Evolutionary conservation across 30 jellyfish, hydroid and myxozoan genomes (phyloP).

Genomic region (Aurelia sp.): DNA sequence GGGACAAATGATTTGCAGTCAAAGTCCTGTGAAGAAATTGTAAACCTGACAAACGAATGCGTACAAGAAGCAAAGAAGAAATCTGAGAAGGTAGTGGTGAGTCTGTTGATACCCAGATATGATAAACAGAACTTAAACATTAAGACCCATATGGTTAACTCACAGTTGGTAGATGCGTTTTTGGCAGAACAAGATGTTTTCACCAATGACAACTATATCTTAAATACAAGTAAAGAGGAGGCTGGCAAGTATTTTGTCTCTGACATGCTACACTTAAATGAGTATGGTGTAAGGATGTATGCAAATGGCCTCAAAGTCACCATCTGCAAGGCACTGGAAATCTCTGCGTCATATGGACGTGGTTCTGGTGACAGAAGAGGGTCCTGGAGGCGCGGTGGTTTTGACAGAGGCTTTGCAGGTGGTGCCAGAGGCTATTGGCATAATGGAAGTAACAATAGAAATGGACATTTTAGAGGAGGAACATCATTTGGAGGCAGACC

Average conservation of each 20-base stretch:
- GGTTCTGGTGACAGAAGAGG: no score
- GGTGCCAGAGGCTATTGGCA: no score
- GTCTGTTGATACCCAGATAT: slow-evolving; percentile 11
- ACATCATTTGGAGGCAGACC: no score
- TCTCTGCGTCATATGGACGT: no score
- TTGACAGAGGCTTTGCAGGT: no score
- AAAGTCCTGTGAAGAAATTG: neutral
- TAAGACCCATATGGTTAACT: slow-evolving; percentile 1
- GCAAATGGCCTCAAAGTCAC: no score
- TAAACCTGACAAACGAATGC: neutral
- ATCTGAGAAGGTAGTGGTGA: neutral
- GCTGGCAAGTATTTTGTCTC: slow-evolving; percentile 5
- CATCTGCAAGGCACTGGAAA: no score
- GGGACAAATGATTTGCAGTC: slow-evolving; percentile 10
- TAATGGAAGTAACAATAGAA: no score
- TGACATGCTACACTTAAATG: no score
- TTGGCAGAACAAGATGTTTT: slow-evolving; percentile 1
- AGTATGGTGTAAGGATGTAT: no score
- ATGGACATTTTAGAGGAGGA: no score
- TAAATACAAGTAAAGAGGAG: slow-evolving; percentile 4
- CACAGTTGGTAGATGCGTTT: neutral
- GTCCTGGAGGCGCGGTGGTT: no score
- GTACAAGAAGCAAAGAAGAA: neutral
- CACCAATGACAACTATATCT: neutral
- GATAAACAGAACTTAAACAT: slow-evolving; percentile 2